A percentile compares a stretch with the other conserved stretches of the same genome.
These are phyloP conservation scores for Aurelia aurita DNA, from an alignment of 30 jellyfish, hydroid and myxozoan genomes.

Conservation along the genomic window DNA sequence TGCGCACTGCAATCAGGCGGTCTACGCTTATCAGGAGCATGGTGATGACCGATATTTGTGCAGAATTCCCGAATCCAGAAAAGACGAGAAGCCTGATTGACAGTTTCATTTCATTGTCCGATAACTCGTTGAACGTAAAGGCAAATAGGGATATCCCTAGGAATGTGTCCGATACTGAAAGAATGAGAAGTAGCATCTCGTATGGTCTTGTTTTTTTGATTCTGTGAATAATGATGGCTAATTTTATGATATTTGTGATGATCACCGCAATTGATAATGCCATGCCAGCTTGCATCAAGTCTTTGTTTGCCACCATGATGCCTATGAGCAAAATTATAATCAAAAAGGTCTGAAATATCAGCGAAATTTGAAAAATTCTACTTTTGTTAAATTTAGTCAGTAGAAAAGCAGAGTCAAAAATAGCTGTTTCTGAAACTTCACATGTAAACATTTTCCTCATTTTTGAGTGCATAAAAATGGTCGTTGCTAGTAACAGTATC, in stretches of 20 bases:
- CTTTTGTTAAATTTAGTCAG: too few species aligned
- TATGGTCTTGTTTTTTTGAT: slow-evolving; percentile 20
- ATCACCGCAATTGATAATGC: not conserved
- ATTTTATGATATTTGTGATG: slow-evolving; percentile 2
- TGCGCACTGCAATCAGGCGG: slow-evolving; percentile 25
- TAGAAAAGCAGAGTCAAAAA: too few species aligned
- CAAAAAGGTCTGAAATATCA: too few species aligned
- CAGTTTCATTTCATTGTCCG: not conserved
- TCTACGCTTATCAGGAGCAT: slow-evolving; percentile 33
- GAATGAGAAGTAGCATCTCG: slow-evolving; percentile 34
- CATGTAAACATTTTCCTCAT: too few species aligned
- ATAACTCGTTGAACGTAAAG: not conserved
- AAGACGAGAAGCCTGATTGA: not conserved
- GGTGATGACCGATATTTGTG: slow-evolving; percentile 13
- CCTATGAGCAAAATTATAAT: too few species aligned
- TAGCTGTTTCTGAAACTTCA: too few species aligned
- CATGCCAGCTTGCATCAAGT: not conserved
- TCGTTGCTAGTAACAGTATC: too few species aligned
- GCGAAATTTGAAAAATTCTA: too few species aligned
- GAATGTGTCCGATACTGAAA: slow-evolving; percentile 11
- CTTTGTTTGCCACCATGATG: too few species aligned
- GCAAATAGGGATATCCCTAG: not conserved
- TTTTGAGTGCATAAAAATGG: too few species aligned
- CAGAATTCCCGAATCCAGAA: not conserved
- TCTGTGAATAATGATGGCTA: not conserved